phyloP scores from a whole-genome alignment of 2,888 invertebrate species.

The Charanyca ferruginea region DNA sequence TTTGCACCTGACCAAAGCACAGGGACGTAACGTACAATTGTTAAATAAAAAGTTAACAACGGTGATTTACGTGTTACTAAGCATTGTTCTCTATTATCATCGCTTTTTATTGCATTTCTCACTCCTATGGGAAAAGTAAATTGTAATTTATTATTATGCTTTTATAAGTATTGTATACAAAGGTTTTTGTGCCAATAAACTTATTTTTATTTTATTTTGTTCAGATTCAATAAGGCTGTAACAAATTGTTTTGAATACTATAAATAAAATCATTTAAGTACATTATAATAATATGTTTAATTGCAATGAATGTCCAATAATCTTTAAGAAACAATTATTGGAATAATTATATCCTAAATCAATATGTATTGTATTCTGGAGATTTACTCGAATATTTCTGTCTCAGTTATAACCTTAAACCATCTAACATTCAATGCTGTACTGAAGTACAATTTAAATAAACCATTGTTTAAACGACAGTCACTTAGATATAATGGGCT shows the following conservation, averaged over 20 bases:
- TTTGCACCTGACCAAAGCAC: conserved; percentile 33
- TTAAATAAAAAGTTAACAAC: conserved; percentile 41
- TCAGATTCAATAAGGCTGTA: too few relatives aligned
- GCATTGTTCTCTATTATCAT: conserved; percentile 36
- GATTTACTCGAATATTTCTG: conserved; percentile 1
- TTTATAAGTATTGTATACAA: not conserved
- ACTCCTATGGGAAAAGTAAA: conserved; percentile 14
- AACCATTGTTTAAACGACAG: conserved; percentile 57
- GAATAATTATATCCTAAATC: not conserved
- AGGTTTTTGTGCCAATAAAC: too few relatives aligned
- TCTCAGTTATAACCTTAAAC: conserved; percentile 39
- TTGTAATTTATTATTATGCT: not conserved
- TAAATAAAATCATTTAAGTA: too few relatives aligned
- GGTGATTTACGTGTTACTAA: conserved; percentile 35
- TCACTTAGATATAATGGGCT: conserved; percentile 54
- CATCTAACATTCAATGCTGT: conserved; percentile 20
- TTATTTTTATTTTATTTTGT: too few relatives aligned
- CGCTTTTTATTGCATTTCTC: conserved; percentile 28
- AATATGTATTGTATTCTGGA: conserved; percentile 10
- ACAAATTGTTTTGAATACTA: too few relatives aligned
- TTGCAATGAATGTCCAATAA: not conserved
- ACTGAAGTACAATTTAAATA: conserved; percentile 41
- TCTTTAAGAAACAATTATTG: not conserved
- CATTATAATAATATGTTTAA: not conserved
- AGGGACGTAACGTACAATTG: not conserved